Conservation (phyloP, 2,113 vertebrate species). For the Dromaius novaehollandiae region DNA sequence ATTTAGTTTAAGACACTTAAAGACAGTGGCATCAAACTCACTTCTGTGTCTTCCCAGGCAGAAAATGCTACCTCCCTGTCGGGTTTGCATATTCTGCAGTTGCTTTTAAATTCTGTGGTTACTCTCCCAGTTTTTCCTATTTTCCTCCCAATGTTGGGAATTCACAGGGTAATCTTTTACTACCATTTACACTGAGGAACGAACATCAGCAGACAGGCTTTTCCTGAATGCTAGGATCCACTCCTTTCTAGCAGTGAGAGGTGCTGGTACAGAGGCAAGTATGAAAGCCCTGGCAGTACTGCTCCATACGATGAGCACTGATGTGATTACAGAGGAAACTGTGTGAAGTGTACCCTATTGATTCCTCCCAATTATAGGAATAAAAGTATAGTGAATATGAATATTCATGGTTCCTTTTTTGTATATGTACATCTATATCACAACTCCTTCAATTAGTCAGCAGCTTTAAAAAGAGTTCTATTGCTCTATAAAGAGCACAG, state of each 20-base stretch:
- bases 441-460: no score
- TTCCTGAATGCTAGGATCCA: neutral
- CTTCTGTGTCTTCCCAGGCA: neutral
- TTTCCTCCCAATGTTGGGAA: neutral
- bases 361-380: neutral
- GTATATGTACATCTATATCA: neutral
- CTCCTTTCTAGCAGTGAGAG: neutral
- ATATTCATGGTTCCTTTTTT: neutral
- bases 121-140: neutral
- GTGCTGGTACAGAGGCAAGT: neutral
- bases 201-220: fast-evolving
- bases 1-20: neutral
- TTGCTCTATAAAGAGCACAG: neutral
- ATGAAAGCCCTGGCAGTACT: neutral
- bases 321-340: neutral
- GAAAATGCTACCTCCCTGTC: neutral
- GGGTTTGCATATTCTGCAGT: neutral
- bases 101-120: neutral
- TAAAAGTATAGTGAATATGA: neutral
- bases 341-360: neutral
- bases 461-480: neutral
- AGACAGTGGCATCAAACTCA: neutral
- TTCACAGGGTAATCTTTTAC: neutral
- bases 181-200: neutral
- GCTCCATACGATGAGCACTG: neutral